A percentile compares a stretch with the other conserved stretches of the same genome.
Evolutionary conservation across 2,888 invertebrate species (phyloP).

Genomic region (Rotaria socialis): DNA sequence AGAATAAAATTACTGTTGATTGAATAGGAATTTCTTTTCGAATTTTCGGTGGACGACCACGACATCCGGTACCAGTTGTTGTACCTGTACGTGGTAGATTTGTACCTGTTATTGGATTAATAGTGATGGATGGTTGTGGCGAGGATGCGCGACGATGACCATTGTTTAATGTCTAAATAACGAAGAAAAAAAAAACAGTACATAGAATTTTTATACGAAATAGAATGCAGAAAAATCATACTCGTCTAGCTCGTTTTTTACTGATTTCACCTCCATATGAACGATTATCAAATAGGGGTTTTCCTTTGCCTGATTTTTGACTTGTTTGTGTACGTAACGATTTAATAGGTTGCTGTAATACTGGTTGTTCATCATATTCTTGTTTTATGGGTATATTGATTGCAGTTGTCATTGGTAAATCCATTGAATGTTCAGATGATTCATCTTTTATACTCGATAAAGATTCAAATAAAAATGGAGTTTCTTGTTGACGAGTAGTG

Average conservation of each 20-base stretch:
- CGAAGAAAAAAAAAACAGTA: background rate
- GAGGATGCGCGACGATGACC: slow-evolving; percentile 24
- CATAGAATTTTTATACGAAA: background rate
- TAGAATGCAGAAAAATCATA: background rate
- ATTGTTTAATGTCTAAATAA: background rate
- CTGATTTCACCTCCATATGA: background rate
- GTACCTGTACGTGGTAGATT: background rate
- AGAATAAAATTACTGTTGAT: background rate
- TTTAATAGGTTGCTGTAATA: background rate
- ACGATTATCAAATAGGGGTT: background rate
- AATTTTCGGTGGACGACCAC: slow-evolving; percentile 24
- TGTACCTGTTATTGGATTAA: background rate
- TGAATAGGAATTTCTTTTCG: slow-evolving; percentile 1
- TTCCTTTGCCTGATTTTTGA: slow-evolving; percentile 22
- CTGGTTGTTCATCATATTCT: background rate
- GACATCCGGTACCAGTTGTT: background rate
- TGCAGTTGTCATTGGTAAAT: background rate
- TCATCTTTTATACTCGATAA: slow-evolving; percentile 14
- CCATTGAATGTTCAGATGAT: background rate
- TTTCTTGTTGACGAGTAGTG: background rate
- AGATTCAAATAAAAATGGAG: background rate
- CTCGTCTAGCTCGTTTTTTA: slow-evolving; percentile 35
- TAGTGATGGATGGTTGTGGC: background rate
- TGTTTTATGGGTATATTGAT: background rate
- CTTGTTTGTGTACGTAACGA: background rate